A percentile compares a stretch with the other conserved stretches of the same genome.
These are phyloP conservation scores for Corythoichthys haematopterus DNA, from an alignment of 2,113 vertebrate genomes.

Conservation along the genomic window DNA sequence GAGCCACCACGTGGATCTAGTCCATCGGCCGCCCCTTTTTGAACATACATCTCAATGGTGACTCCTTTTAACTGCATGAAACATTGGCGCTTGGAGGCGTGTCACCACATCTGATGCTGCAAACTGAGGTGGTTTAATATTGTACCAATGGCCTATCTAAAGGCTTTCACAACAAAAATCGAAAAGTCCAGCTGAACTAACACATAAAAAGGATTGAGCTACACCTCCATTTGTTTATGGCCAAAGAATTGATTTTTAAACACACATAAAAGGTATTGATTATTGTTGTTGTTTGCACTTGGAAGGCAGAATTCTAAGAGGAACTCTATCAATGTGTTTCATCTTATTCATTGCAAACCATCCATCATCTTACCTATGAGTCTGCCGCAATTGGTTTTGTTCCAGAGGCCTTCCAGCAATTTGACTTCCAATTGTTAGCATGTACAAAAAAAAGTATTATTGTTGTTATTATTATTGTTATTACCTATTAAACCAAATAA, in stretches of 20 bases:
- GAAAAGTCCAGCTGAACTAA: neutral
- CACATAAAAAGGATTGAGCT: neutral
- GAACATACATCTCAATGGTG: neutral
- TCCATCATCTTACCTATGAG: constrained; percentile 28
- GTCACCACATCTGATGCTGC: neutral
- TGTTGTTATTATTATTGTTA: too few species aligned
- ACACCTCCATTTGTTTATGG: neutral
- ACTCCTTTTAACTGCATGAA: neutral
- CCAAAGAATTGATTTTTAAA: neutral
- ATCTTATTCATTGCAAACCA: constrained; percentile 18
- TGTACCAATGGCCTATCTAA: neutral
- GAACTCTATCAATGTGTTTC: neutral
- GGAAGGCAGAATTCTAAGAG: neutral
- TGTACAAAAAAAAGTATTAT: too few species aligned
- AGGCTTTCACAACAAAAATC: neutral
- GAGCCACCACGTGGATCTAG: constrained; percentile 8
- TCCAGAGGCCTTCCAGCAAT: neutral
- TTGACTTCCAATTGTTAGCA: too few species aligned
- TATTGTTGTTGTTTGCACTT: neutral
- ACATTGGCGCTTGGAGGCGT: neutral
- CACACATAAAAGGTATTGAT: neutral
- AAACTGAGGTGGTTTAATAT: neutral
- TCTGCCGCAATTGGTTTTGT: constrained; percentile 18
- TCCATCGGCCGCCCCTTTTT: constrained; percentile 4
- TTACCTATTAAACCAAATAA: too few species aligned